Conservation (phyloP, 1,140 invertebrate genomes). For the Drosophila ficusphila region DNA sequence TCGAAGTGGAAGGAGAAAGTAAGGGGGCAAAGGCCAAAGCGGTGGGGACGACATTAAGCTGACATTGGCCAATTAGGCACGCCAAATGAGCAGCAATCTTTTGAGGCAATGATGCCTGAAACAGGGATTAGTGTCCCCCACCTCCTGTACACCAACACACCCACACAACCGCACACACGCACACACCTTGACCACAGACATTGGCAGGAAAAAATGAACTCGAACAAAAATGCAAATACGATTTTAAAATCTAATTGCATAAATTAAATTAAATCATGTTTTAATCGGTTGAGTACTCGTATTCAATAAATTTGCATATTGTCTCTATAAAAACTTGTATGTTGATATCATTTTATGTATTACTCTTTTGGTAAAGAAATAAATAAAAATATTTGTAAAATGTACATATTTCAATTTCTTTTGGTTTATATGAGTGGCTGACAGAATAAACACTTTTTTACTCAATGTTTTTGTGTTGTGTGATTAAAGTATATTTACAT, state of each 20-base stretch:
- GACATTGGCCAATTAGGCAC: slow-evolving; percentile 79
- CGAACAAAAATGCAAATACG: slow-evolving; percentile 15
- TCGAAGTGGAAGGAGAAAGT: slow-evolving; percentile 6
- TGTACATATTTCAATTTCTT: neutral
- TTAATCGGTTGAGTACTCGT: no score
- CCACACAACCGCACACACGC: slow-evolving; percentile 7
- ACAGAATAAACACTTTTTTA: no score
- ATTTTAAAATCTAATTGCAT: no score
- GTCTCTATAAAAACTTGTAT: no score
- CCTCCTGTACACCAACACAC: neutral
- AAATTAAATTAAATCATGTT: no score
- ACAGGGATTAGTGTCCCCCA: slow-evolving; percentile 35
- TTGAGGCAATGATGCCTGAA: slow-evolving; percentile 76
- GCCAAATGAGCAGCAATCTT: slow-evolving; percentile 80
- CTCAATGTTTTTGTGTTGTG: no score
- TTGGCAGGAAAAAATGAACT: slow-evolving; percentile 4
- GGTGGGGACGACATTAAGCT: slow-evolving; percentile 68
- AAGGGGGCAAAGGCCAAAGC: neutral
- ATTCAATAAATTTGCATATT: no score
- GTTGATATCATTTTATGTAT: no score
- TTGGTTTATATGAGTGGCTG: no score
- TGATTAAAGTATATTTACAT: no score
- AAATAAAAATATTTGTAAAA: no score
- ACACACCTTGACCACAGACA: slow-evolving; percentile 42
- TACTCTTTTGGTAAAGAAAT: no score